phyloP scores from a whole-genome alignment of 2,888 invertebrate genomes.

The Molanna angustata region DNA sequence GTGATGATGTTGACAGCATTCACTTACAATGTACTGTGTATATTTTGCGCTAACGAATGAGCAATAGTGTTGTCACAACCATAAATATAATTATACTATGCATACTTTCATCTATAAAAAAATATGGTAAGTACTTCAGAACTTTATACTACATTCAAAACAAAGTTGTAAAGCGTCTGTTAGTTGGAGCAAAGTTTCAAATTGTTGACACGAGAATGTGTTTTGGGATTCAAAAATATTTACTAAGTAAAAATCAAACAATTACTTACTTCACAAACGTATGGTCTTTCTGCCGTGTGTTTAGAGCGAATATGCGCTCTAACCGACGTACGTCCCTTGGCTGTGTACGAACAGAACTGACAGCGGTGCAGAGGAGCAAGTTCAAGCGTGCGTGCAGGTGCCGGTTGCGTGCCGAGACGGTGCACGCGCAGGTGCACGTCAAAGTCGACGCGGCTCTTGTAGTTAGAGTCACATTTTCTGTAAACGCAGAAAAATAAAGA shows the following conservation, averaged over 20 bases:
- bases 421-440: neutral
- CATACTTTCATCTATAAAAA: neutral
- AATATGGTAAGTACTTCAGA: neutral
- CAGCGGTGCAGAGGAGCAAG: neutral
- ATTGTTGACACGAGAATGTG: no score
- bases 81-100: no score
- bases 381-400: neutral
- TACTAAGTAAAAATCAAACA: neutral
- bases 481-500: neutral
- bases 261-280: neutral
- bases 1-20: no score
- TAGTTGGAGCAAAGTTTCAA: no score
- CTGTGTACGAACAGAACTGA: neutral
- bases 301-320: neutral
- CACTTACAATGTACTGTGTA: no score
- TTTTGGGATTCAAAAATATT: neutral
- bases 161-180: no score
- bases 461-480: neutral
- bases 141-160: no score
- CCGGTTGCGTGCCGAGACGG: neutral
- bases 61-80: no score
- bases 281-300: neutral
- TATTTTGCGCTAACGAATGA: no score
- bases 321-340: neutral
- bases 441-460: neutral